Conservation (phyloP, 2,888 invertebrate species). For the Latrodectus elegans region DNA sequence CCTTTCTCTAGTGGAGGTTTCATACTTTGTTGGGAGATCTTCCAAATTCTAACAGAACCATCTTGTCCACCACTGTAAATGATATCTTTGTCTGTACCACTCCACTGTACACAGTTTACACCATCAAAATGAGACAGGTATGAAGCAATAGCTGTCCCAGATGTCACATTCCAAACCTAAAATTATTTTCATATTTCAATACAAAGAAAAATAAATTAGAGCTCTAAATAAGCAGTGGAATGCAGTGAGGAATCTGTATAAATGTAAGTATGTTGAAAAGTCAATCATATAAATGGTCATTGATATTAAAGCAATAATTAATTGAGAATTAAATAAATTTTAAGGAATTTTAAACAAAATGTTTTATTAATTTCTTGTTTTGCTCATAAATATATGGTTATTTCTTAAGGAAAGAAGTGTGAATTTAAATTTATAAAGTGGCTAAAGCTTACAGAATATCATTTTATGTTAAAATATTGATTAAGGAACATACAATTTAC, state of each 20-base stretch:
- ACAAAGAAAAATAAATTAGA: not conserved
- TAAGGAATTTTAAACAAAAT: too few species aligned
- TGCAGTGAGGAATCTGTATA: not conserved
- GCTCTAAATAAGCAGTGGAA: not conserved
- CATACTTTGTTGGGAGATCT: slow-evolving; percentile 76
- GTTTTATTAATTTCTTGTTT: too few species aligned
- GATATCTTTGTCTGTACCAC: slow-evolving; percentile 79
- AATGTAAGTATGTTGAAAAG: too few species aligned
- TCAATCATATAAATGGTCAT: too few species aligned
- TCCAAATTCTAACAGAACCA: slow-evolving; percentile 82
- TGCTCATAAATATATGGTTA: too few species aligned
- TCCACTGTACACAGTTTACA: slow-evolving; percentile 81
- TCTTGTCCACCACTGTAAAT: slow-evolving; percentile 83
- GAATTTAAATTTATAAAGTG: too few species aligned
- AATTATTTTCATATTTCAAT: slow-evolving; percentile 69
- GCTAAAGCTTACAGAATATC: too few species aligned
- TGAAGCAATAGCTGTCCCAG: slow-evolving; percentile 78
- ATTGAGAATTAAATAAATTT: too few species aligned
- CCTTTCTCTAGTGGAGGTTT: slow-evolving; percentile 33
- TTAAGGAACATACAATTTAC: too few species aligned
- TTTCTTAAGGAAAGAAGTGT: too few species aligned
- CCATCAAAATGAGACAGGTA: slow-evolving; percentile 79
- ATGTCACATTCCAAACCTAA: slow-evolving; percentile 81
- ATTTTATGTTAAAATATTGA: too few species aligned
- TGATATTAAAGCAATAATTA: too few species aligned